Percentiles rank a stretch among this genome's conserved stretches.
phyloP scores from a whole-genome alignment of 2,888 invertebrate species.

The Eristalis pertinax region DNA sequence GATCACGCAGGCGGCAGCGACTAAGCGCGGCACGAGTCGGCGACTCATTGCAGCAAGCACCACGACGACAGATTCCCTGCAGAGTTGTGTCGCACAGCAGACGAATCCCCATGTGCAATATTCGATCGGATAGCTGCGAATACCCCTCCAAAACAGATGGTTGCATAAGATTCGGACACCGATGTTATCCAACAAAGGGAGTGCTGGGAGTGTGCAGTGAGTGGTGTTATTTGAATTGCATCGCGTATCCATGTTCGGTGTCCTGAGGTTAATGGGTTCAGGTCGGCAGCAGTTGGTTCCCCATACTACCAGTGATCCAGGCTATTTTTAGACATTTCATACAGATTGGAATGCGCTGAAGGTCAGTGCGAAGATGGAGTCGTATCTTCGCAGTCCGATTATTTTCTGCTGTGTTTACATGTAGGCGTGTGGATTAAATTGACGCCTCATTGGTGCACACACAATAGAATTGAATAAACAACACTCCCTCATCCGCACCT shows the following conservation, averaged over 20 bases:
- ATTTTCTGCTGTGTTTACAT: conserved; percentile 34
- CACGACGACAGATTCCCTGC: conserved; percentile 53
- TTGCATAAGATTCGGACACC: conserved; percentile 41
- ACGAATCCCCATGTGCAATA: neutral
- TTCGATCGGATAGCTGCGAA: conserved; percentile 17
- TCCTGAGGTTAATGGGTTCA: conserved; percentile 69
- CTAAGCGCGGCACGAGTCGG: conserved; percentile 45
- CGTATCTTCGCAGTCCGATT: conserved; percentile 15
- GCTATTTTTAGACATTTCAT: conserved; percentile 49
- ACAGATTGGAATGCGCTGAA: conserved; percentile 53
- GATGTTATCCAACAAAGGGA: conserved; percentile 41
- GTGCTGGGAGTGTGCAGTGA: conserved; percentile 27
- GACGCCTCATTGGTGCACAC: conserved; percentile 27
- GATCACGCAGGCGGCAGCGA: conserved; percentile 40
- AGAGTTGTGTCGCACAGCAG: conserved; percentile 11
- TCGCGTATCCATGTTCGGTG: conserved; percentile 44
- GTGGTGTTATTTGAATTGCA: conserved; percentile 40
- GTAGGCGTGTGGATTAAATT: conserved; percentile 53
- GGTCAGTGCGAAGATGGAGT: conserved; percentile 33
- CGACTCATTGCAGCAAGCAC: conserved; percentile 18
- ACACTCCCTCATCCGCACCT: conserved; percentile 11
- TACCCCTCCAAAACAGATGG: conserved; percentile 6
- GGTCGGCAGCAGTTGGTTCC: conserved; percentile 38
- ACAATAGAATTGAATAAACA: conserved; percentile 39
- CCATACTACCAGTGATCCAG: conserved; percentile 1